Evolutionary conservation across 2,888 invertebrate genomes (phyloP).

Genomic region (Ganaspis brasiliensis): DNA sequence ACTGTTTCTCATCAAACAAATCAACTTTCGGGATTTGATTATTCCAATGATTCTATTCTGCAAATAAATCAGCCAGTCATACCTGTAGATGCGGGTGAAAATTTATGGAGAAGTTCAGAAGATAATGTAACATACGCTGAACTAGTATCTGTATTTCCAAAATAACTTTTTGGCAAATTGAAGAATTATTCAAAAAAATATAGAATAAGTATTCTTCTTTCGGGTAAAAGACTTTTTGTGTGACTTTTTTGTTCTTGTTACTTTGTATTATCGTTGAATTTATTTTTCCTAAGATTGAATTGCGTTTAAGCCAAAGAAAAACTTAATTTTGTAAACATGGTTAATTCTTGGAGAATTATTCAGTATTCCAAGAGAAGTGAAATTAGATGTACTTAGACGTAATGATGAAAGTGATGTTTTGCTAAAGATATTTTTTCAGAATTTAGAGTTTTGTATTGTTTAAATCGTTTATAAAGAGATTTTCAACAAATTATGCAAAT

Average conservation of each 20-base stretch:
- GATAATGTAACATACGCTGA: conserved; percentile 22
- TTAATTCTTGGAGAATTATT: background rate
- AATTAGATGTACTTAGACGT: no score
- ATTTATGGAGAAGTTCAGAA: background rate
- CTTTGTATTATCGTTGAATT: background rate
- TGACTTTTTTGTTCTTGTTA: background rate
- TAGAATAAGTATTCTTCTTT: background rate
- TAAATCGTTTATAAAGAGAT: no score
- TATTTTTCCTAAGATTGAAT: background rate
- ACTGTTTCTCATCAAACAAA: background rate
- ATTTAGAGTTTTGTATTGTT: no score
- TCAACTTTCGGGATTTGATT: background rate
- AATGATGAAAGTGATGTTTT: no score
- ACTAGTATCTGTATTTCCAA: conserved; percentile 17
- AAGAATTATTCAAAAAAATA: background rate
- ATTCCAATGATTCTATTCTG: background rate
- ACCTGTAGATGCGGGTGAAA: conserved; percentile 5
- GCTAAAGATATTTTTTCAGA: no score
- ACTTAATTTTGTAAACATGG: background rate
- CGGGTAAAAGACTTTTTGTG: background rate
- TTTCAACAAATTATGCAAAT: no score
- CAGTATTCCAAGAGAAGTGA: background rate
- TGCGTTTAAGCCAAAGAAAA: conserved; percentile 24
- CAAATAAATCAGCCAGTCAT: conserved; percentile 1
- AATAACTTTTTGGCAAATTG: no score